Evolutionary conservation across 2,113 vertebrate genomes (phyloP).

Genomic region (Aegithalos caudatus): DNA sequence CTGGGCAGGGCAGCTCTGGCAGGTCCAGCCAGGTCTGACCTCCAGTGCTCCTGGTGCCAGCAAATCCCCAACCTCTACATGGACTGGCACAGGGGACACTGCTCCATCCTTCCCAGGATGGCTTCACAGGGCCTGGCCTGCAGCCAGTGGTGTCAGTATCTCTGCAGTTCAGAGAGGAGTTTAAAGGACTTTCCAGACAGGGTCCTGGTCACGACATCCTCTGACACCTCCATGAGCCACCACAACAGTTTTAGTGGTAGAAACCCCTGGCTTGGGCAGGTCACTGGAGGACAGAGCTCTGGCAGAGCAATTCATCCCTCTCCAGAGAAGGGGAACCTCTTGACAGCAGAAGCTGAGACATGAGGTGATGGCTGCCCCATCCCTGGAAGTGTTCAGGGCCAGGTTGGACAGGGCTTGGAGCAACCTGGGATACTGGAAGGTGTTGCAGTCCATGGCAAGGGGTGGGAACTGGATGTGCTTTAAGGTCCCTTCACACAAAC

Average conservation of each 20-base stretch:
- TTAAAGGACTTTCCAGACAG: background rate
- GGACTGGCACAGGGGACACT: background rate
- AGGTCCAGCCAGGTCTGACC: background rate
- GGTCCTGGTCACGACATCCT: background rate
- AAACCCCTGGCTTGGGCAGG: fast-evolving
- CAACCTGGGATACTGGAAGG: background rate
- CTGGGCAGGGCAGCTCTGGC: background rate
- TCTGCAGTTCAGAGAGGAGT: background rate
- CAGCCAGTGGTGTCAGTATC: fast-evolving
- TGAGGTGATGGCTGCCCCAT: background rate
- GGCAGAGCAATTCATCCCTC: background rate
- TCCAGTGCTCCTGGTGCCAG: background rate
- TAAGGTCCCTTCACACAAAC: background rate
- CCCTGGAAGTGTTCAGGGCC: background rate
- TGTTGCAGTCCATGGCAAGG: too few species aligned
- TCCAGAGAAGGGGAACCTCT: background rate
- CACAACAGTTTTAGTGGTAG: background rate
- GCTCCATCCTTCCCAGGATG: background rate
- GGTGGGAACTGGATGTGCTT: background rate
- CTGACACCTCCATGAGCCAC: background rate
- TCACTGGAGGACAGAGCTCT: background rate
- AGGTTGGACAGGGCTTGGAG: background rate
- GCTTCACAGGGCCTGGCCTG: background rate
- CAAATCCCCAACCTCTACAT: background rate
- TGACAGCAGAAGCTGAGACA: background rate